Evolutionary conservation across 2,113 vertebrate species (phyloP), one percentile per base, ranked within the genome.

Genomic region (Callipepla californica): DNA sequence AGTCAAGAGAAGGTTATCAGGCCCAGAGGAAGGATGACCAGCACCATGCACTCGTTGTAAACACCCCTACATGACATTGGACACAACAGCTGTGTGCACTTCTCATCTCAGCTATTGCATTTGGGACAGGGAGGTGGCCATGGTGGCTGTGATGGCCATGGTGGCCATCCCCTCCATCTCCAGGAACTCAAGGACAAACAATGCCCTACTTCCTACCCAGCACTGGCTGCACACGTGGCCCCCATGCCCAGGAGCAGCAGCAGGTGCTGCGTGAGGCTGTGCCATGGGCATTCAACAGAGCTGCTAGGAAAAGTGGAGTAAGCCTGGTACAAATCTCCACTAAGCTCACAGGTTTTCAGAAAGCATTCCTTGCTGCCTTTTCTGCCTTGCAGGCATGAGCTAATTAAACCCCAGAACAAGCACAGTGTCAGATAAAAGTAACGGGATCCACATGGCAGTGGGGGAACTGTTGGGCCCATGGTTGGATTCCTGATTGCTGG

Each of bases 181-280:
- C 3, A 1, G 72, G 51, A 72, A 30, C 7, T 0, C 13, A 6
- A 53, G 14, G 26, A 16, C 70, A 1, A 1, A 58, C 25, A 4
- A 19, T 18, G 6, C n/a, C 53, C 30, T 12, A n/a, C 50, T 53
- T 14, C 28, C 3, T 9, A 38, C 30, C 77, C 4, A 0, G 32
- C n/a, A 55, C 55, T 4, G 0, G 62, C 36, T 61, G 77, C 36
- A 21, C 8, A 4, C 0, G 2, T 5, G 3, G 44, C 50, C 42
- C 25, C 25, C 5, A 2, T 28, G 12, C 44, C 73, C 1, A 0
- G 20, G 21, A 8, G 34, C 3, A 66, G 42, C 7, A 0, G 10
- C 28, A 58, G 57, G 58, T 42, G 44, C 69, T 45, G 45, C 1
- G 0, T 32, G 12, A 26, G 28, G 25, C 30, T 7, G 1, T 30